Percentiles rank a stretch among this genome's conserved stretches.
Evolutionary conservation across 2,113 vertebrate genomes (phyloP).

Genomic region (Gadus macrocephalus): DNA sequence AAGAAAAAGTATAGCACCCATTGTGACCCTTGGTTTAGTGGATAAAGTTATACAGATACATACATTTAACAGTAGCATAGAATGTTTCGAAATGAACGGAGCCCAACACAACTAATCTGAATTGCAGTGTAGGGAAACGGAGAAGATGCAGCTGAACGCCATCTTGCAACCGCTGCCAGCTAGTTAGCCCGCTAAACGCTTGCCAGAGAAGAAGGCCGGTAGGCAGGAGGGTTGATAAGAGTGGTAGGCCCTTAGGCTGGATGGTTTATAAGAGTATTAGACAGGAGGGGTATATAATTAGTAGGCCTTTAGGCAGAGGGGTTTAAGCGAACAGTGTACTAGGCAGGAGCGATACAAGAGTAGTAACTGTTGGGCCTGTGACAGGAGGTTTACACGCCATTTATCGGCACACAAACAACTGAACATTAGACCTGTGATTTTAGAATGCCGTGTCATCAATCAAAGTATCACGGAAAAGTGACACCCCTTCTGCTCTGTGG

Average conservation of each 20-base stretch:
- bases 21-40: not conserved
- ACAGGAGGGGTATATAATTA: not conserved
- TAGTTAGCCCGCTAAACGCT: constrained; percentile 59
- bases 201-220: constrained; percentile 45
- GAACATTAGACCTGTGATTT: too few species aligned
- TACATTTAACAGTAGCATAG: too few species aligned
- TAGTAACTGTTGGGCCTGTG: too few species aligned
- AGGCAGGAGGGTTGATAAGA: constrained; percentile 22
- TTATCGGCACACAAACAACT: too few species aligned
- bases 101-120: constrained; percentile 30
- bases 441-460: too few species aligned
- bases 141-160: constrained; percentile 66
- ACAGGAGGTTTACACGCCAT: too few species aligned
- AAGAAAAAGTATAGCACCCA: not conserved
- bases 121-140: constrained; percentile 48
- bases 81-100: not conserved
- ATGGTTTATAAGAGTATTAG: constrained; percentile 6
- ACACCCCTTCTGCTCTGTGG: too few species aligned
- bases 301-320: constrained; percentile 52
- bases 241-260: too few species aligned
- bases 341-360: too few species aligned
- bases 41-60: not conserved
- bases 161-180: constrained; percentile 64
- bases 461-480: too few species aligned
- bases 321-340: too few species aligned